A percentile compares a stretch with the other conserved stretches of the same genome.
Conservation (phyloP, 2,888 invertebrate genomes). For the Folsomia candida region DNA sequence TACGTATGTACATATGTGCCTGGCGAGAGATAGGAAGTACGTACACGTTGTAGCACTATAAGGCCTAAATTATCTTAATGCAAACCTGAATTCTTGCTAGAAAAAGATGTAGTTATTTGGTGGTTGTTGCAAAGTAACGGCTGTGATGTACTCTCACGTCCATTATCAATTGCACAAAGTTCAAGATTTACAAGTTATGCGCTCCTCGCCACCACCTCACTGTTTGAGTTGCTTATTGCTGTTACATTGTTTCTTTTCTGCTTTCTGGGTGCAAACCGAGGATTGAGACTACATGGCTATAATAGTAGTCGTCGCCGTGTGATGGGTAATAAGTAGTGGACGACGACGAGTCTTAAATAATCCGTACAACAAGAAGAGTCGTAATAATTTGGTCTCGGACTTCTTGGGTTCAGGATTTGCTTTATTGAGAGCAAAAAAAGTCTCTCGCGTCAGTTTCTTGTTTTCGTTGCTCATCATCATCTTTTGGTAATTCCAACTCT, state of each 20-base stretch:
- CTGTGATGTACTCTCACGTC: background rate
- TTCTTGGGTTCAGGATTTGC: conserved; percentile 11
- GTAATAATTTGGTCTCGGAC: background rate
- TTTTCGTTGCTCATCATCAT: conserved; percentile 3
- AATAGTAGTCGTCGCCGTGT: background rate
- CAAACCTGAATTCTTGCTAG: background rate
- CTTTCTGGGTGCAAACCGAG: background rate
- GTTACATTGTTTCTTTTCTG: background rate
- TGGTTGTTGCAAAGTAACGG: background rate
- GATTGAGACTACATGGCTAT: too few relatives aligned
- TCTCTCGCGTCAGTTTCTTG: conserved; percentile 15
- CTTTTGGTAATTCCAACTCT: conserved; percentile 1
- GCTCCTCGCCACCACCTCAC: background rate
- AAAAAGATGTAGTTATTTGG: background rate
- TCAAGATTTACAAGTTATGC: background rate
- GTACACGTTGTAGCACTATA: too few relatives aligned
- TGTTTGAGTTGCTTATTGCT: background rate
- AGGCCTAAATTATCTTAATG: background rate
- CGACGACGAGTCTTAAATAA: background rate
- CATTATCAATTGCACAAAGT: background rate
- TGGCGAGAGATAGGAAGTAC: background rate
- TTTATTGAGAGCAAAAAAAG: conserved; percentile 19
- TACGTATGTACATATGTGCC: too few relatives aligned
- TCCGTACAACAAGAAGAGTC: background rate
- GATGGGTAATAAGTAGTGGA: background rate